A percentile compares a stretch with the other conserved stretches of the same genome.
phyloP scores from a whole-genome alignment of 2,888 invertebrate species.

The Chaetoderma sp. region DNA sequence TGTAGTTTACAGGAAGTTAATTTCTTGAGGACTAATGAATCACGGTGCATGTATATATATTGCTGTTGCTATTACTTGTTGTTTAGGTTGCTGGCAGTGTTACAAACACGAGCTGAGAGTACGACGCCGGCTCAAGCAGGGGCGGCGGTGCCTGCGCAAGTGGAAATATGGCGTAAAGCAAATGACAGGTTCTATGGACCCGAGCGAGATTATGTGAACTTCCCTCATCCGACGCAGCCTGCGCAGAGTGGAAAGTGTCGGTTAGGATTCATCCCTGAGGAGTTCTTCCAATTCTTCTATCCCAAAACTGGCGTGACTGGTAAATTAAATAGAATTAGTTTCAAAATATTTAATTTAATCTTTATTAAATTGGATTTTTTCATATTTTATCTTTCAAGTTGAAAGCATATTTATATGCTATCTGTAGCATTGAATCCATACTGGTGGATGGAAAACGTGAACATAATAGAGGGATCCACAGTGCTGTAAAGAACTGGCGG shows the following conservation, averaged over 20 bases:
- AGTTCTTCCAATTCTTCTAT: conserved; percentile 96
- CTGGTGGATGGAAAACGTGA: no score
- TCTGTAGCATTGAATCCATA: not conserved
- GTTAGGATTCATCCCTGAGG: conserved; percentile 91
- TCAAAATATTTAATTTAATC: no score
- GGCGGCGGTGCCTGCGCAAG: conserved; percentile 2
- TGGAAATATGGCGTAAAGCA: conserved; percentile 53
- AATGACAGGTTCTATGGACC: conserved; percentile 71
- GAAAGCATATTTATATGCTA: no score
- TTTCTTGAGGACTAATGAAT: no score
- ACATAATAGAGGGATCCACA: no score
- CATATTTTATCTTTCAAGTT: no score
- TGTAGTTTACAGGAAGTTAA: no score
- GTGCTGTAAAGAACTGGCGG: no score
- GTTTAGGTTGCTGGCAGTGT: not conserved
- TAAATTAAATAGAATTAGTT: conserved; percentile 56
- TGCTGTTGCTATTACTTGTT: no score
- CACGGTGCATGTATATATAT: no score
- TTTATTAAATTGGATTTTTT: no score
- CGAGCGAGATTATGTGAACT: conserved; percentile 80
- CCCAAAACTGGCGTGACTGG: conserved; percentile 88
- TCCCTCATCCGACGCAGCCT: conserved; percentile 79
- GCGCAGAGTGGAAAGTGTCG: conserved; percentile 82
- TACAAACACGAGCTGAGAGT: not conserved
- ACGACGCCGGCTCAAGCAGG: not conserved